A percentile compares a stretch with the other conserved stretches of the same genome.
Evolutionary conservation across 2,888 invertebrate genomes (phyloP).

Genomic region (Seira sanloemensis): DNA sequence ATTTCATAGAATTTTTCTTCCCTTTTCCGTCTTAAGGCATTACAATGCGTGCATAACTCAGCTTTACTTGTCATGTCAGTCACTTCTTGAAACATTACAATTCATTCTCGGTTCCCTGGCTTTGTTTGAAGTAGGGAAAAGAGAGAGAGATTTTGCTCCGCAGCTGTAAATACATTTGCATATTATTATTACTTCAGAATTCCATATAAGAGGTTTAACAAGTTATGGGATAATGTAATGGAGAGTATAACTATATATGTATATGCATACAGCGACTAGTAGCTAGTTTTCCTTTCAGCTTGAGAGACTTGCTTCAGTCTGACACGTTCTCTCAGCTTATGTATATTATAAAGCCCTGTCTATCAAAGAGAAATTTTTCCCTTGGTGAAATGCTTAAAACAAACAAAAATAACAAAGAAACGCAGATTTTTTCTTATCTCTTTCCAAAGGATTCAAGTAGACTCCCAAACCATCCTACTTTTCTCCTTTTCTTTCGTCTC

Average conservation of each 20-base stretch:
- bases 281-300: neutral
- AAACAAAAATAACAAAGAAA: slow-evolving; percentile 22
- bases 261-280: no score
- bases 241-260: neutral
- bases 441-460: neutral
- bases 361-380: slow-evolving; percentile 26
- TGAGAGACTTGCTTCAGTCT: neutral
- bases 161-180: slow-evolving; percentile 39
- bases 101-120: slow-evolving; percentile 33
- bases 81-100: slow-evolving; percentile 36
- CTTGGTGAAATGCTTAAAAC: slow-evolving; percentile 28
- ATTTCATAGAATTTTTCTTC: neutral
- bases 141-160: neutral
- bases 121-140: slow-evolving; percentile 2
- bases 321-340: neutral
- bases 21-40: neutral
- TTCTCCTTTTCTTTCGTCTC: neutral
- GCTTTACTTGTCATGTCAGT: slow-evolving; percentile 28
- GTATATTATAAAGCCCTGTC: slow-evolving; percentile 21
- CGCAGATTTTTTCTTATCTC: neutral
- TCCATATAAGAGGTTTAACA: neutral
- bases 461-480: neutral
- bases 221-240: neutral
- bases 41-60: neutral
- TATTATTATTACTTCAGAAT: slow-evolving; percentile 29